Percentiles rank a stretch among this genome's conserved stretches.
These are phyloP conservation scores for Zootermopsis nevadensis DNA, from an alignment of 2,888 invertebrate genomes.

Conservation along the genomic window DNA sequence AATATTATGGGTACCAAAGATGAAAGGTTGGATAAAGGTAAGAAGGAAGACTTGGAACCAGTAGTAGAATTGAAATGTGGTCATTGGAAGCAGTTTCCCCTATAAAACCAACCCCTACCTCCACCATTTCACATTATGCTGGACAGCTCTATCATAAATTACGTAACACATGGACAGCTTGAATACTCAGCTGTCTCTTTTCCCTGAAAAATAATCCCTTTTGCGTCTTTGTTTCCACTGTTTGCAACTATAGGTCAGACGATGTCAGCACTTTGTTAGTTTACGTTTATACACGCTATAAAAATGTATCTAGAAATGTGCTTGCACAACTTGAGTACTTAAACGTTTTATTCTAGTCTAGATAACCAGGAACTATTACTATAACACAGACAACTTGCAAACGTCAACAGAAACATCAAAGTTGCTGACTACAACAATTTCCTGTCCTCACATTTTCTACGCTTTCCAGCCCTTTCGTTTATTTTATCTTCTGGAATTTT, in stretches of 20 bases:
- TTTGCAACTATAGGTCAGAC: not conserved
- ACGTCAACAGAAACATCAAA: too few relatives aligned
- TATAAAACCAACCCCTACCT: slow-evolving; percentile 33
- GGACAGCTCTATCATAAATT: slow-evolving; percentile 41
- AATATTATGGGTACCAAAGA: not conserved
- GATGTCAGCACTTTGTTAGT: not conserved
- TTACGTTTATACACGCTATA: not conserved
- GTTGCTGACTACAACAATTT: too few relatives aligned
- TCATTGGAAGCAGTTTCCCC: slow-evolving; percentile 20
- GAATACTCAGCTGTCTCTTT: not conserved
- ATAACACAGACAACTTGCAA: not conserved
- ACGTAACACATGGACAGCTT: slow-evolving; percentile 11
- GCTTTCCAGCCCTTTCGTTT: too few relatives aligned
- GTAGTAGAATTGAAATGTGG: slow-evolving; percentile 45
- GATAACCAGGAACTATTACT: not conserved
- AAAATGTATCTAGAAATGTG: not conserved
- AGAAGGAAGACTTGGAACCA: not conserved
- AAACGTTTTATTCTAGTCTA: not conserved
- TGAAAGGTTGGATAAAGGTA: not conserved
- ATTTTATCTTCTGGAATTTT: too few relatives aligned
- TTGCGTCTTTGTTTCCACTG: not conserved
- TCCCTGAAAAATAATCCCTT: not conserved
- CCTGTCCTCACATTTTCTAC: too few relatives aligned
- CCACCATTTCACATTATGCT: slow-evolving; percentile 22
- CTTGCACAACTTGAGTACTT: not conserved